A percentile compares a stretch with the other conserved stretches of the same genome.
These are phyloP conservation scores for Rana temporaria DNA, from an alignment of 2,113 vertebrate species.

Conservation along the genomic window DNA sequence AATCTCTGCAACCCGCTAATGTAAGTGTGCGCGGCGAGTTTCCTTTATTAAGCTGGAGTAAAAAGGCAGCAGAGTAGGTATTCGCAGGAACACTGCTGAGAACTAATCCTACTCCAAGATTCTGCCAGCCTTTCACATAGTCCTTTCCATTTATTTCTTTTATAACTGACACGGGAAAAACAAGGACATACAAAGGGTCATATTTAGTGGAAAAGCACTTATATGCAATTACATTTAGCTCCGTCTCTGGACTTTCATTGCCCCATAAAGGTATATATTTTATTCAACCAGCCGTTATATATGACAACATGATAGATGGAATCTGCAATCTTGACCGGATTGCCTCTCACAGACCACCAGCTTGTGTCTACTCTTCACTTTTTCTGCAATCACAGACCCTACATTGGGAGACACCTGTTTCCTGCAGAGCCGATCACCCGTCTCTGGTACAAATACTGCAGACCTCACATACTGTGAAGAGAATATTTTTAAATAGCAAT, in stretches of 20 bases:
- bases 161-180: neutral
- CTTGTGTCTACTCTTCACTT: constrained; percentile 10
- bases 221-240: constrained; percentile 3
- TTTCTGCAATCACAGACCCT: constrained; percentile 62
- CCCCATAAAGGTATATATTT: constrained; percentile 46
- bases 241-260: constrained; percentile 21
- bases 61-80: neutral
- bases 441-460: neutral
- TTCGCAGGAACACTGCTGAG: constrained; percentile 1
- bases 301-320: constrained; percentile 60
- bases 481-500: too few species aligned
- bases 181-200: constrained; percentile 6
- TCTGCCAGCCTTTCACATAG: neutral
- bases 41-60: neutral
- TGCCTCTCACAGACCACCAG: constrained; percentile 63
- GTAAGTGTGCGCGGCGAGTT: constrained; percentile 11
- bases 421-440: constrained; percentile 50
- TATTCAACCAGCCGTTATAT: constrained; percentile 59
- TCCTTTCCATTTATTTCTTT: neutral
- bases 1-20: constrained; percentile 15
- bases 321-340: constrained; percentile 56
- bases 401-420: constrained; percentile 62
- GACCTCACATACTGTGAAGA: too few species aligned
- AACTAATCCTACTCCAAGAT: constrained; percentile 18
- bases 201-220: constrained; percentile 7